Evolutionary conservation across 1,140 invertebrate genomes (phyloP), one percentile per base, ranked within the genome.

Genomic region (Tetranychus cinnabarinus): DNA sequence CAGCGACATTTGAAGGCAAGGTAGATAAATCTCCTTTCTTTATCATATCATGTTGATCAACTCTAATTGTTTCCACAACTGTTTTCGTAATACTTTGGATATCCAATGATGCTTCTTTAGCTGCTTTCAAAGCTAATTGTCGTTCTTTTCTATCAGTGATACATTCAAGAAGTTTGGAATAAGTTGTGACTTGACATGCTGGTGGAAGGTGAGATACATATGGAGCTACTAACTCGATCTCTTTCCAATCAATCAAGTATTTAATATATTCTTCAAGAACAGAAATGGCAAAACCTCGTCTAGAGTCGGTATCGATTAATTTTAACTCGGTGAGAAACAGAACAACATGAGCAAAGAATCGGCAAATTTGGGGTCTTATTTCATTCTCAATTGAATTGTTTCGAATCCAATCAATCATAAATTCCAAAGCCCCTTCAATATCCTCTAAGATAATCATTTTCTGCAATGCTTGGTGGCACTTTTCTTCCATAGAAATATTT

Each of bases 291-390:
- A 81, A 72, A 66, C 82, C 78, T 56, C 82, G 77, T 69, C 81
- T 10, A 13, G 46, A 39, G n/a, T 60, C 39, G 54, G 35, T n/a
- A 48, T 8, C 71, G 58, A 77, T 76, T 65, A 80, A 80, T 1
- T 85, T 84, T 64, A 89, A 81, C 62, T 82, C 78, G 45, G 84
- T 76, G 36, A 93, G 77, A 62, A 92, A 82, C 1, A 93, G 73
- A 13, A 89, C 78, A 23, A 96, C 72, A 73, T 96, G 89, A 0
- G 86, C 81, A 67, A 86, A 74, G 64, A 73, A 82, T 82, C 36
- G 82, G 82, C 69, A 79, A 37, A 65, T 76, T 66, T 12, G 75
- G 81, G 1, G 77, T 37, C 52, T 52, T 5, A 42, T 60, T 35
- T 52, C 61, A 35, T 33, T 23, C 47, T 54, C 23, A 34, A 23